A percentile compares a stretch with the other conserved stretches of the same genome.
These are phyloP conservation scores for Leptogaster cylindrica DNA, from an alignment of 2,888 invertebrate genomes.

Conservation along the genomic window DNA sequence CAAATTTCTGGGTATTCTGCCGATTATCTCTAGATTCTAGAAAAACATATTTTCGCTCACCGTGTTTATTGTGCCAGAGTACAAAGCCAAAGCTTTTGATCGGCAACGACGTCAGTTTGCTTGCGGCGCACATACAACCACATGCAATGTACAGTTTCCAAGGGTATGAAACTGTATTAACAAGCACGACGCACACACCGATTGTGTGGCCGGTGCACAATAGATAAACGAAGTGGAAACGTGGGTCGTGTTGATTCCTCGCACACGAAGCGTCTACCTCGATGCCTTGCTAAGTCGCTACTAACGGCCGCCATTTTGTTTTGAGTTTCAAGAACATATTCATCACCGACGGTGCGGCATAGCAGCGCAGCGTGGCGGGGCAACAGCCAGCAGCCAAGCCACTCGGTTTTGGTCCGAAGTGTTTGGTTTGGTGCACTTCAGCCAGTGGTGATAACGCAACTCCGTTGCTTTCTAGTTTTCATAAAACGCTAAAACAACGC, in stretches of 20 bases:
- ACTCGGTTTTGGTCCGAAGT: conserved; percentile 23
- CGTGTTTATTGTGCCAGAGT: no score
- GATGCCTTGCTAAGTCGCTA: background rate
- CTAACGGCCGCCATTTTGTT: conserved; percentile 44
- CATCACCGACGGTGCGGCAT: conserved; percentile 19
- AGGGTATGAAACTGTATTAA: conserved; percentile 26
- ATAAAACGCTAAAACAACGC: background rate
- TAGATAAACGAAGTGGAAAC: conserved; percentile 35
- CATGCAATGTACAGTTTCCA: conserved; percentile 32
- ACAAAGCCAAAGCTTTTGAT: conserved; percentile 23
- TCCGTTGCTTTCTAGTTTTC: conserved; percentile 16
- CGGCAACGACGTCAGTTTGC: conserved; percentile 13
- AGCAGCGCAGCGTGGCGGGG: conserved; percentile 28
- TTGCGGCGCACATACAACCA: background rate
- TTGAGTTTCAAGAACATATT: conserved; percentile 40
- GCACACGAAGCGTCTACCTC: conserved; percentile 30
- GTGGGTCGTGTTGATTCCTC: conserved; percentile 34
- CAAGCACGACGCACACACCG: background rate
- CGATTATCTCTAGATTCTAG: no score
- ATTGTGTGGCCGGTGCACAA: conserved; percentile 11
- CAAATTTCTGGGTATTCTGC: no score
- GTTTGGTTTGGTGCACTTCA: conserved; percentile 9
- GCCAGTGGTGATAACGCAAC: conserved; percentile 27
- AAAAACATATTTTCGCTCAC: no score
- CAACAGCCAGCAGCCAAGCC: conserved; percentile 1